Evolutionary conservation across 2,888 invertebrate species (phyloP).

Genomic region (Kryphioiulus occultus): DNA sequence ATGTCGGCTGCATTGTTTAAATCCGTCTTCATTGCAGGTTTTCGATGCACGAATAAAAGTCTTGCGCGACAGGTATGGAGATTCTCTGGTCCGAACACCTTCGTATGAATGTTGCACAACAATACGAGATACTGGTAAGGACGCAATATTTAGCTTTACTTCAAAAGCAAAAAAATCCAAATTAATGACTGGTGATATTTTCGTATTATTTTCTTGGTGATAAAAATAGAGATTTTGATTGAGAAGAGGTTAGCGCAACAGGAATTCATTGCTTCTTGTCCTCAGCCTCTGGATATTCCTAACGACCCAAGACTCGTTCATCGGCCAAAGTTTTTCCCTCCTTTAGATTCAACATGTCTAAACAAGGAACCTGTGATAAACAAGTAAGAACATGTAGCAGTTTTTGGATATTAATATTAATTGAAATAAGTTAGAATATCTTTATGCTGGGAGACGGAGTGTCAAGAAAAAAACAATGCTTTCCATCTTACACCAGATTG

Average conservation of each 20-base stretch:
- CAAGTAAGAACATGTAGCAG: slow-evolving; percentile 64
- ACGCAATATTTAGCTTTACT: not conserved
- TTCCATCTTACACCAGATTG: not conserved
- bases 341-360: slow-evolving; percentile 77
- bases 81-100: slow-evolving; percentile 75
- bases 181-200: not conserved
- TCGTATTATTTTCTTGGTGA: not conserved
- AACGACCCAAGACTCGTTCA: slow-evolving; percentile 53
- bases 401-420: not conserved
- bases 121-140: slow-evolving; percentile 69
- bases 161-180: not conserved
- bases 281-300: slow-evolving; percentile 75
- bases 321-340: slow-evolving; percentile 75
- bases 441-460: not conserved
- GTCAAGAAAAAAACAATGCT: not conserved
- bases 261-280: slow-evolving; percentile 83
- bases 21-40: slow-evolving; percentile 63
- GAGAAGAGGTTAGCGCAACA: slow-evolving; percentile 65
- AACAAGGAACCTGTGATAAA: slow-evolving; percentile 75
- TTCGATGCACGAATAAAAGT: slow-evolving; percentile 83
- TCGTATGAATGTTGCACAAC: slow-evolving; percentile 77
- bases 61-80: slow-evolving; percentile 69
- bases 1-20: not conserved
- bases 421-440: not conserved
- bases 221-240: slow-evolving; percentile 65